Percentiles rank a stretch among this genome's conserved stretches.
phyloP scores from a whole-genome alignment of 1,140 invertebrate genomes.

The Drosophila kohkoa region DNA sequence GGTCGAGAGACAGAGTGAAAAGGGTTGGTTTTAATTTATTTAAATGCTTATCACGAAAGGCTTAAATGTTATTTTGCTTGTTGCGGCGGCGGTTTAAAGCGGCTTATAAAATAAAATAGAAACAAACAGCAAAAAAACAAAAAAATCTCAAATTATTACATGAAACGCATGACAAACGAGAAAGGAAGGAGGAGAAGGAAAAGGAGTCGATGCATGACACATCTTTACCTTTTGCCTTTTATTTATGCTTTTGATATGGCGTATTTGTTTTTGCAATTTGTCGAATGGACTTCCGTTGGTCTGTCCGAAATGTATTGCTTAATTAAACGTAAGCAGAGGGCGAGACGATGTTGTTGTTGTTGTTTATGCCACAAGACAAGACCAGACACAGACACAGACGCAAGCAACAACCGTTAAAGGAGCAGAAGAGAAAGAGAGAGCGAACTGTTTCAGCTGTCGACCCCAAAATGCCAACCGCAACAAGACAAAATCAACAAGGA shows the following conservation, averaged over 20 bases:
- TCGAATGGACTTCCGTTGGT: constrained; percentile 11
- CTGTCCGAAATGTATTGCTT: constrained; percentile 57
- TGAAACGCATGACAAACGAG: constrained; percentile 40
- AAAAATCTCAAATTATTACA: constrained; percentile 19
- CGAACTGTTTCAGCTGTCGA: constrained; percentile 23
- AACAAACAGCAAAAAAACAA: constrained; percentile 29
- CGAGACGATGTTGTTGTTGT: neutral
- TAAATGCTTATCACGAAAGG: constrained; percentile 83
- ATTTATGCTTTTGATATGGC: constrained; percentile 6
- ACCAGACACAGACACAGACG: constrained; percentile 36
- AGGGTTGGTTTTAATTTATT: constrained; percentile 77
- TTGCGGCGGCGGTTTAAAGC: constrained; percentile 78
- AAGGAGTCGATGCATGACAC: constrained; percentile 9
- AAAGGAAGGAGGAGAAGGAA: neutral
- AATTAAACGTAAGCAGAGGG: constrained; percentile 58
- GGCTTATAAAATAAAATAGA: constrained; percentile 58
- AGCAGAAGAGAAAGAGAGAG: neutral
- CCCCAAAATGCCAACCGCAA: constrained; percentile 61
- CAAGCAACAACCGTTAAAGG: constrained; percentile 29
- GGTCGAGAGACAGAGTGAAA: neutral
- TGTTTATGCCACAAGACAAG: constrained; percentile 37
- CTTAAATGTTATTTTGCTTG: constrained; percentile 81
- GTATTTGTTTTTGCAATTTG: constrained; percentile 14
- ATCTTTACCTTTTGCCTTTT: constrained; percentile 2
- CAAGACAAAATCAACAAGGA: constrained; percentile 63